Percentiles rank a stretch among this genome's conserved stretches.
phyloP scores from a whole-genome alignment of 2,888 invertebrate genomes.

The Hypselothyrea guttata region DNA sequence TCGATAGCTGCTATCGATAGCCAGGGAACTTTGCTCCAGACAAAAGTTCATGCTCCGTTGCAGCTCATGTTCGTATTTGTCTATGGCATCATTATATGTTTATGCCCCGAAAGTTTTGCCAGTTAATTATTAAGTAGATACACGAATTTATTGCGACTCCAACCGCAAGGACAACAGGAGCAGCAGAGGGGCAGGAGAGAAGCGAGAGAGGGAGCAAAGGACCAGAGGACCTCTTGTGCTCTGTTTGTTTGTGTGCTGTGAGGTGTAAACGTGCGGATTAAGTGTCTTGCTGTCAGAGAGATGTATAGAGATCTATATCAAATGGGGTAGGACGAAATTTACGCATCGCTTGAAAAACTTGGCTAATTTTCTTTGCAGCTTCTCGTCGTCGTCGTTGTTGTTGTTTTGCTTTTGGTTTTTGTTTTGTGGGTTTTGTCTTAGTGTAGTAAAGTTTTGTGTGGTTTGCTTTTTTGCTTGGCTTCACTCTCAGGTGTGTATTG shows the following conservation, averaged over 20 bases:
- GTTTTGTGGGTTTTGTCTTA: background rate
- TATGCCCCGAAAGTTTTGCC: slow-evolving; percentile 46
- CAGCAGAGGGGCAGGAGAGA: too few relatives aligned
- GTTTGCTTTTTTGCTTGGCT: background rate
- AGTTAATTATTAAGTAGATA: slow-evolving; percentile 78
- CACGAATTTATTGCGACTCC: slow-evolving; percentile 65
- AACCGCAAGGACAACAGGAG: slow-evolving; percentile 7
- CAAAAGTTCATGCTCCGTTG: background rate
- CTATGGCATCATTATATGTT: slow-evolving; percentile 29
- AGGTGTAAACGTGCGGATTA: slow-evolving; percentile 78
- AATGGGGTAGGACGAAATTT: slow-evolving; percentile 50
- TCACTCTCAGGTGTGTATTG: slow-evolving; percentile 59
- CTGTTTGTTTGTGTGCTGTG: slow-evolving; percentile 62
- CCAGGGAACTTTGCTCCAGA: too few relatives aligned
- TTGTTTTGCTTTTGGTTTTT: slow-evolving; percentile 14
- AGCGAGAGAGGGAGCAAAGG: slow-evolving; percentile 19
- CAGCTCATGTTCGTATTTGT: slow-evolving; percentile 31
- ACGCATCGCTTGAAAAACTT: slow-evolving; percentile 59
- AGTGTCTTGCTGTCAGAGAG: slow-evolving; percentile 68
- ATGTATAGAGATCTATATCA: slow-evolving; percentile 52
- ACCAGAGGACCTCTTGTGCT: slow-evolving; percentile 8
- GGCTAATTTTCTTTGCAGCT: slow-evolving; percentile 61
- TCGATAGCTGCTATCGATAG: too few relatives aligned
- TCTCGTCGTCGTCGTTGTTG: slow-evolving; percentile 13
- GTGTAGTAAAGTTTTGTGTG: too few relatives aligned